These are phyloP conservation scores for Tolmerus cingulatus DNA, from an alignment of 2,888 invertebrate species.

Conservation along the genomic window DNA sequence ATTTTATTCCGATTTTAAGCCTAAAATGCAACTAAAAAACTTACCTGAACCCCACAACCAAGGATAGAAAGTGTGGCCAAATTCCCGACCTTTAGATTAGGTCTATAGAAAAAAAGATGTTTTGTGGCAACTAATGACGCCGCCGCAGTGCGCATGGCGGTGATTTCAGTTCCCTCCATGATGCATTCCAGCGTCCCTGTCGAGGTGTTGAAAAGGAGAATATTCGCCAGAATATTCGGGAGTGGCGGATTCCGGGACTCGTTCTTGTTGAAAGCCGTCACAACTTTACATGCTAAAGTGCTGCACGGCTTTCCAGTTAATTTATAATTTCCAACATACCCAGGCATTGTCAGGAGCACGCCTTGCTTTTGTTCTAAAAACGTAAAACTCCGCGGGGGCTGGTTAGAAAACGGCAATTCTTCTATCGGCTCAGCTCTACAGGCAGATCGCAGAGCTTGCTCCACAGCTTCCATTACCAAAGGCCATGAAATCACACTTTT, in stretches of 20 bases:
- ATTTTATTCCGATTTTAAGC: neutral
- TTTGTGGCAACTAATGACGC: constrained; percentile 68
- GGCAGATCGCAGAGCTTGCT: constrained; percentile 60
- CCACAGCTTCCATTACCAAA: constrained; percentile 59
- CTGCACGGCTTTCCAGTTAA: constrained; percentile 50
- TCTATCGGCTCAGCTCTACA: constrained; percentile 13
- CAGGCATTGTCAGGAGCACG: constrained; percentile 64
- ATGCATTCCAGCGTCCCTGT: constrained; percentile 64
- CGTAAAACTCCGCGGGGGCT: constrained; percentile 59
- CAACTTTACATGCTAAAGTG: constrained; percentile 65
- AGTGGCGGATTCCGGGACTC: constrained; percentile 55
- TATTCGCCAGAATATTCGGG: constrained; percentile 63
- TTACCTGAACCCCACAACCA: constrained; percentile 67
- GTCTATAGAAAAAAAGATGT: constrained; percentile 60
- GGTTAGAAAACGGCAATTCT: constrained; percentile 52
- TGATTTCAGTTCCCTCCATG: constrained; percentile 66
- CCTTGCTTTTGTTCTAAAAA: constrained; percentile 51
- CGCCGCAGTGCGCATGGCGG: constrained; percentile 69
- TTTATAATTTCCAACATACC: constrained; percentile 61
- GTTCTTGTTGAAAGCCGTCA: constrained; percentile 63
- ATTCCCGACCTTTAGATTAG: constrained; percentile 47
- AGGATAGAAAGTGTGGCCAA: constrained; percentile 60
- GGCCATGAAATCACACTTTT: constrained; percentile 61
- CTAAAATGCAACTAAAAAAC: neutral
- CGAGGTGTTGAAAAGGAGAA: constrained; percentile 62